A percentile compares a stretch with the other conserved stretches of the same genome.
Evolutionary conservation across 2,797 vertebrate species (phyloP).

Genomic region (Trachops cirrhosus): DNA sequence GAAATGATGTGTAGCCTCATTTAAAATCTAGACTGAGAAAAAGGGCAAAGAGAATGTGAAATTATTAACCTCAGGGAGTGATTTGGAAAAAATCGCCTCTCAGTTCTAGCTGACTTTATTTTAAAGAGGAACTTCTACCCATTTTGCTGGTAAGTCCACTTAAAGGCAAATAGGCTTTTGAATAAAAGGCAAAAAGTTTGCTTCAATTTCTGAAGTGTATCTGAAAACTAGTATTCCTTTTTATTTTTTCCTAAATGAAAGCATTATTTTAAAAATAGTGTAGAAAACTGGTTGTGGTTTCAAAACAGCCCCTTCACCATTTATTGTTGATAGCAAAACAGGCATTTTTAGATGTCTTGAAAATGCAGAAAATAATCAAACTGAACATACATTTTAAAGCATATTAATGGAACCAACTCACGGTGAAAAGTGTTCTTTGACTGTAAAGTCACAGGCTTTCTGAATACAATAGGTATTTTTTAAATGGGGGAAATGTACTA

Average conservation of each 20-base stretch:
- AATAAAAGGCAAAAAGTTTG: constrained; percentile 68
- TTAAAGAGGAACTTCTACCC: constrained; percentile 28
- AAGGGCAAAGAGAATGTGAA: not conserved
- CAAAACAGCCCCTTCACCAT: constrained; percentile 65
- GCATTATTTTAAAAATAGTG: constrained; percentile 59
- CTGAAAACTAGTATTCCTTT: constrained; percentile 69
- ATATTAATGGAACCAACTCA: constrained; percentile 27
- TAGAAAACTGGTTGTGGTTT: constrained; percentile 58
- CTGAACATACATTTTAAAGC: constrained; percentile 22
- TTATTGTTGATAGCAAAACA: constrained; percentile 61
- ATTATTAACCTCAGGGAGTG: not conserved
- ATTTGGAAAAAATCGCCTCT: not conserved
- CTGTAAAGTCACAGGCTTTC: not conserved
- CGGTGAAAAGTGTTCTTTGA: not conserved
- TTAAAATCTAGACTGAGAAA: constrained; percentile 43
- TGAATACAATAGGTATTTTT: constrained; percentile 3
- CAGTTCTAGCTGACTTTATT: constrained; percentile 1
- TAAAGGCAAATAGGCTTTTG: constrained; percentile 65
- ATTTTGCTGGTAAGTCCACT: constrained; percentile 61
- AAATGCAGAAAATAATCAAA: constrained; percentile 52
- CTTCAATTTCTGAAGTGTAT: constrained; percentile 61
- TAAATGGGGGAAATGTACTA: constrained; percentile 24
- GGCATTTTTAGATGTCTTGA: constrained; percentile 36
- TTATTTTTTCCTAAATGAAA: constrained; percentile 52
- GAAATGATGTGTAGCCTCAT: not conserved